Percentiles rank a stretch among this genome's conserved stretches.
phyloP scores from a whole-genome alignment of 2,797 vertebrate species.

The Triplophysa yarkandensis region DNA sequence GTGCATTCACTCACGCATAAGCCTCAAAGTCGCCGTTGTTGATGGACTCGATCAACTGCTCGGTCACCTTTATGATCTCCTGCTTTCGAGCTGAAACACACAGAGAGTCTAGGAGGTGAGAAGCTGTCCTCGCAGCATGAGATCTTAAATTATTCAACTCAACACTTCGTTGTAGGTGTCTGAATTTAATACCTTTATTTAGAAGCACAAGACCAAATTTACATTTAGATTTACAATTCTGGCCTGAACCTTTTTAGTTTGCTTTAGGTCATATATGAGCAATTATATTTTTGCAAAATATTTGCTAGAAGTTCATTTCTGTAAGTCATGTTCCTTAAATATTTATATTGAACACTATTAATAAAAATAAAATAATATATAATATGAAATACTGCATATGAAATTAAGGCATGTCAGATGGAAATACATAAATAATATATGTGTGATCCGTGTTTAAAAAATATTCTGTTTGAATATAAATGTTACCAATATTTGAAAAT shows the following conservation, averaged over 20 bases:
- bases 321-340: too few species aligned
- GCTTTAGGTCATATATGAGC: slow-evolving; percentile 14
- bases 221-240: background rate
- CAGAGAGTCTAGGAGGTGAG: slow-evolving; percentile 6
- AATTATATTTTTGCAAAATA: background rate
- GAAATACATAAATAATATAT: too few species aligned
- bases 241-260: background rate
- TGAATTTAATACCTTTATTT: slow-evolving; percentile 22
- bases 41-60: slow-evolving; percentile 84
- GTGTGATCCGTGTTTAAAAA: too few species aligned
- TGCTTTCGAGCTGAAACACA: slow-evolving; percentile 74
- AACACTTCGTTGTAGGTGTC: slow-evolving; percentile 11
- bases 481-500: too few species aligned
- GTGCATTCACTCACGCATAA: slow-evolving; percentile 83
- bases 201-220: slow-evolving; percentile 6
- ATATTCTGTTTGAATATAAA: too few species aligned
- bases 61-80: slow-evolving; percentile 89
- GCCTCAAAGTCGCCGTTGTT: slow-evolving; percentile 97
- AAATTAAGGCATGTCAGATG: too few species aligned
- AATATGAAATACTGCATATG: too few species aligned
- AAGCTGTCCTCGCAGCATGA: background rate
- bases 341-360: too few species aligned
- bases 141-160: background rate
- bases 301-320: background rate
- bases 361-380: too few species aligned